These are phyloP conservation scores for Haliclystus octoradiatus DNA, from an alignment of 30 jellyfish, hydroid and myxozoan species.

Conservation along the genomic window DNA sequence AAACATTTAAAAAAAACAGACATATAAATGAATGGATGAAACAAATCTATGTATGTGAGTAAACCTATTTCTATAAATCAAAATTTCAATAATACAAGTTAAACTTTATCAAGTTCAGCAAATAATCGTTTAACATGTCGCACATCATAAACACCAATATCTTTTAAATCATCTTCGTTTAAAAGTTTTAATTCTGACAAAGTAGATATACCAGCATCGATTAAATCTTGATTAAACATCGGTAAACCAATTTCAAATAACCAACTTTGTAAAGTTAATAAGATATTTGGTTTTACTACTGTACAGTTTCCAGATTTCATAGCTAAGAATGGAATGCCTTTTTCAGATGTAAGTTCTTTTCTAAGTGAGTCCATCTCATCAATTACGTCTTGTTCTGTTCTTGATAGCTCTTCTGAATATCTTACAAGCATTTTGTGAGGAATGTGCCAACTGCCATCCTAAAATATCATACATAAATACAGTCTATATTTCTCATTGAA, in stretches of 20 bases:
- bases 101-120: conserved; percentile 5
- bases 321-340: background rate
- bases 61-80: too few species aligned
- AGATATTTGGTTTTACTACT: background rate
- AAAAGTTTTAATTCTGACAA: conserved; percentile 24
- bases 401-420: conserved; percentile 48
- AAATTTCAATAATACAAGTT: too few species aligned
- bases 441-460: conserved; percentile 87
- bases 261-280: conserved; percentile 36
- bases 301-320: background rate
- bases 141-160: conserved; percentile 52
- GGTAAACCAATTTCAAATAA: conserved; percentile 69
- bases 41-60: too few species aligned
- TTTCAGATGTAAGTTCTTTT: background rate
- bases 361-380: conserved; percentile 40
- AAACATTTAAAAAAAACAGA: too few species aligned
- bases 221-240: conserved; percentile 50
- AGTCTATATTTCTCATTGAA: too few species aligned
- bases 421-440: conserved; percentile 50
- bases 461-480: background rate
- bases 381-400: conserved; percentile 26
- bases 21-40: too few species aligned
- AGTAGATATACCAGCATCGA: conserved; percentile 30
- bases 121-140: conserved; percentile 53
- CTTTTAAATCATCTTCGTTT: conserved; percentile 32